A percentile compares a stretch with the other conserved stretches of the same genome.
These are phyloP conservation scores for Anarsia innoxiella DNA, from an alignment of 2,888 invertebrate species.

Conservation along the genomic window DNA sequence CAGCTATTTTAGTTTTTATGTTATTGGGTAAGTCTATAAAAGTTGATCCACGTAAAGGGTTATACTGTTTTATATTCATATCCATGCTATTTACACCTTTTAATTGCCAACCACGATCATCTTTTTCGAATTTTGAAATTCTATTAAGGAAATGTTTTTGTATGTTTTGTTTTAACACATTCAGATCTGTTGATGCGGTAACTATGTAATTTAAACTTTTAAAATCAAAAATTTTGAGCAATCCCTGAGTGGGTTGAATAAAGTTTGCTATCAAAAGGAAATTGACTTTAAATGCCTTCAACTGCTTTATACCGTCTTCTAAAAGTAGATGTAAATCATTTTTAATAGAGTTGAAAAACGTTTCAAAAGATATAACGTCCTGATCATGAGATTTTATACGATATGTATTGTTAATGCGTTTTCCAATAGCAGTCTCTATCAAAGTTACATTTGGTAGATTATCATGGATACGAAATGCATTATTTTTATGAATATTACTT, in stretches of 20 bases:
- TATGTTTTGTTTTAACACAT: not conserved
- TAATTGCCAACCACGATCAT: not conserved
- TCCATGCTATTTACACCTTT: not conserved
- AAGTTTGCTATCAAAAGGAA: not conserved
- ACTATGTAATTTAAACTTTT: not conserved
- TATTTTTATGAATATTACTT: too few relatives aligned
- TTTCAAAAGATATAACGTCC: not conserved
- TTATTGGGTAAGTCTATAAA: not conserved
- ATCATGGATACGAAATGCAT: too few relatives aligned
- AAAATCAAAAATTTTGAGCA: not conserved
- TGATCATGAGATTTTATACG: not conserved
- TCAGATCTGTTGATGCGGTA: not conserved
- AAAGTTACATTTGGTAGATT: not conserved
- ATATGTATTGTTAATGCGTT: not conserved
- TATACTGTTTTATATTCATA: not conserved
- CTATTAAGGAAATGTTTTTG: not conserved
- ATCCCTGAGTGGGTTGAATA: not conserved
- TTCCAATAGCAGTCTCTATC: not conserved
- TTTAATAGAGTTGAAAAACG: not conserved
- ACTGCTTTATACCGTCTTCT: not conserved
- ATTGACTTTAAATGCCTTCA: not conserved
- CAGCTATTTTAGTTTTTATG: not conserved
- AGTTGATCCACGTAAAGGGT: not conserved
- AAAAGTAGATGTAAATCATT: not conserved
- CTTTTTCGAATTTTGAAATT: not conserved